Evolutionary conservation across 2,888 invertebrate species (phyloP).

Genomic region (Melipona beecheii): DNA sequence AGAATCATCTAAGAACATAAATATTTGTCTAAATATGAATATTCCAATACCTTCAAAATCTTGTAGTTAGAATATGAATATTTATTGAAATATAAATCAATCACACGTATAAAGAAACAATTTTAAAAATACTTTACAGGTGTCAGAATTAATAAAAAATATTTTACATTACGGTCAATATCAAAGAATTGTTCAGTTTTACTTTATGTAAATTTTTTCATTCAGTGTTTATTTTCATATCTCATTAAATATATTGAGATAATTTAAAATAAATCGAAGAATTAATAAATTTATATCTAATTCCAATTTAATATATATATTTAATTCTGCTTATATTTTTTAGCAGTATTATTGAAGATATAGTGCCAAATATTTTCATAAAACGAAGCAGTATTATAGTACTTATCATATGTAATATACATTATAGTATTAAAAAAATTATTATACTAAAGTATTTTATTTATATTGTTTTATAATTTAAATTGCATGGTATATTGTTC

Average conservation of each 20-base stretch:
- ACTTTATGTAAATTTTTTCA: slow-evolving; percentile 15
- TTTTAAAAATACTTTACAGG: slow-evolving; percentile 46
- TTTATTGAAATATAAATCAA: slow-evolving; percentile 52
- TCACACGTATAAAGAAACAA: slow-evolving; percentile 59
- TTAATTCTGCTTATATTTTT: slow-evolving; percentile 9
- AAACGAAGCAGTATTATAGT: slow-evolving; percentile 37
- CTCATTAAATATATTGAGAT: not conserved
- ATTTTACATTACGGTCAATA: slow-evolving; percentile 20
- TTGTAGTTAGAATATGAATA: slow-evolving; percentile 69
- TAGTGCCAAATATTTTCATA: slow-evolving; percentile 63
- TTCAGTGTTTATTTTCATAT: not conserved
- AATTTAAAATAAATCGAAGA: slow-evolving; percentile 2
- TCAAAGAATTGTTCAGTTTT: slow-evolving; percentile 28
- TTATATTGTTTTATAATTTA: slow-evolving; percentile 40
- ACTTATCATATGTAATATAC: not conserved
- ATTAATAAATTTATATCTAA: slow-evolving; percentile 12
- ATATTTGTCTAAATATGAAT: slow-evolving; percentile 72
- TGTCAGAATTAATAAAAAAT: slow-evolving; percentile 42
- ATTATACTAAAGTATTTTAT: slow-evolving; percentile 31
- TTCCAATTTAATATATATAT: slow-evolving; percentile 1
- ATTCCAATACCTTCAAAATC: slow-evolving; percentile 76
- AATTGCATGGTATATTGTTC: slow-evolving; percentile 51
- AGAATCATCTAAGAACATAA: slow-evolving; percentile 56
- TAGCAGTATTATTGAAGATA: slow-evolving; percentile 27
- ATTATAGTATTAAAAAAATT: slow-evolving; percentile 31